A percentile compares a stretch with the other conserved stretches of the same genome.
Evolutionary conservation across 2,888 invertebrate species (phyloP).

Genomic region (Mythimna loreyi): DNA sequence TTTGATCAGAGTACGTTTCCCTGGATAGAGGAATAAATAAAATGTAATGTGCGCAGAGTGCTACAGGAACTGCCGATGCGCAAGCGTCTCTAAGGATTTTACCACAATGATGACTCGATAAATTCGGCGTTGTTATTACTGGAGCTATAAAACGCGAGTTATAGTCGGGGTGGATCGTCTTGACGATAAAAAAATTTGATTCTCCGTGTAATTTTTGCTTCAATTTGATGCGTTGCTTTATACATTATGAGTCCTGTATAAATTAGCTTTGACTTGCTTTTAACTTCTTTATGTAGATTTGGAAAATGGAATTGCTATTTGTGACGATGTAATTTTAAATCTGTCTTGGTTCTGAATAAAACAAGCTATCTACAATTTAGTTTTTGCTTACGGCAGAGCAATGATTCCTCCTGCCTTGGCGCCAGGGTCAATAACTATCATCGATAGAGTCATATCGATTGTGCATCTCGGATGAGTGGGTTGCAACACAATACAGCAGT

Average conservation of each 20-base stretch:
- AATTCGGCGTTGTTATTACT: constrained; percentile 71
- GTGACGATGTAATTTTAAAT: constrained; percentile 22
- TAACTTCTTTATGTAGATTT: not conserved
- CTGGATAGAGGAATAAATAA: constrained; percentile 39
- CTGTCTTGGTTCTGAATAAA: not conserved
- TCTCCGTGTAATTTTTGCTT: constrained; percentile 72
- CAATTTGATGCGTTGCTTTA: constrained; percentile 72
- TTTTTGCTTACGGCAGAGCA: constrained; percentile 32
- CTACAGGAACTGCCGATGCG: constrained; percentile 57
- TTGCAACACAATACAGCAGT: constrained; percentile 60
- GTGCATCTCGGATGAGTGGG: constrained; percentile 49
- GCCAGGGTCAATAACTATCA: constrained; percentile 42
- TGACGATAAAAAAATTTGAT: constrained; percentile 72
- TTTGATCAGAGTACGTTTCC: constrained; percentile 30
- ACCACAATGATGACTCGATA: constrained; percentile 71
- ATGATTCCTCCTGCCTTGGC: constrained; percentile 35
- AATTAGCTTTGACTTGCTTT: constrained; percentile 55
- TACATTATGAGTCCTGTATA: constrained; percentile 46
- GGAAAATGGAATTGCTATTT: constrained; percentile 11
- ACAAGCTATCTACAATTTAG: constrained; percentile 12
- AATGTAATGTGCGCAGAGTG: constrained; percentile 40
- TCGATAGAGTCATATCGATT: constrained; percentile 49
- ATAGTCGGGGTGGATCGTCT: constrained; percentile 68
- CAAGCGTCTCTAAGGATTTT: constrained; percentile 66
- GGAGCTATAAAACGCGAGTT: constrained; percentile 71